Percentiles rank a stretch among this genome's conserved stretches.
phyloP scores from a whole-genome alignment of 1,140 invertebrate genomes.

The Scaptomyza graminum region DNA sequence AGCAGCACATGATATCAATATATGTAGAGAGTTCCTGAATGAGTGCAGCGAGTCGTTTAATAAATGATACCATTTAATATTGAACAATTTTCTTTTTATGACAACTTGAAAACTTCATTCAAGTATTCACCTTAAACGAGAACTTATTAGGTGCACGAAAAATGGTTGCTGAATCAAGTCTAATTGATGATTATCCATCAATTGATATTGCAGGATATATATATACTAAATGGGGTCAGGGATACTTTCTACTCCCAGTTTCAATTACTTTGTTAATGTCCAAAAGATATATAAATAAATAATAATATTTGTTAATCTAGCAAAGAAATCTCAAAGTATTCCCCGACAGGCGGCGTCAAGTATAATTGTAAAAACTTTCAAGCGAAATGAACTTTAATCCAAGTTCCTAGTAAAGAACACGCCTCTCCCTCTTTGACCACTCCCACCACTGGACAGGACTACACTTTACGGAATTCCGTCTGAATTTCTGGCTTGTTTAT shows the following conservation, averaged over 20 bases:
- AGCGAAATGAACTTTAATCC: background rate
- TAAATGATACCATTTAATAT: background rate
- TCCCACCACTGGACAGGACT: background rate
- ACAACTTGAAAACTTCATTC: background rate
- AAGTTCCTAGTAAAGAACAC: background rate
- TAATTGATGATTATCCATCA: too few relatives aligned
- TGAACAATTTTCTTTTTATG: background rate
- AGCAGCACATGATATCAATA: background rate
- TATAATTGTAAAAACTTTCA: conserved; percentile 32
- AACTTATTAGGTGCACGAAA: too few relatives aligned
- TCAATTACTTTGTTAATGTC: too few relatives aligned
- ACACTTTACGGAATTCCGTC: conserved; percentile 4
- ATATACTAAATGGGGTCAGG: too few relatives aligned
- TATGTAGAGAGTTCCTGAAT: background rate
- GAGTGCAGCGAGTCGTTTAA: background rate
- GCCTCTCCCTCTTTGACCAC: background rate
- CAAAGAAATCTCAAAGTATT: background rate
- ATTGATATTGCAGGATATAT: too few relatives aligned
- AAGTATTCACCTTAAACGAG: too few relatives aligned
- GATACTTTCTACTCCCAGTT: too few relatives aligned
- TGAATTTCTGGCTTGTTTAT: conserved; percentile 57
- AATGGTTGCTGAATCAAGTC: too few relatives aligned
- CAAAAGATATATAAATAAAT: too few relatives aligned
- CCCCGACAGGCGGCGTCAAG: background rate
- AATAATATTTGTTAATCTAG: too few relatives aligned